These are phyloP conservation scores for Brachyalestes nurse DNA, from an alignment of 2,797 vertebrate genomes.

Conservation along the genomic window DNA sequence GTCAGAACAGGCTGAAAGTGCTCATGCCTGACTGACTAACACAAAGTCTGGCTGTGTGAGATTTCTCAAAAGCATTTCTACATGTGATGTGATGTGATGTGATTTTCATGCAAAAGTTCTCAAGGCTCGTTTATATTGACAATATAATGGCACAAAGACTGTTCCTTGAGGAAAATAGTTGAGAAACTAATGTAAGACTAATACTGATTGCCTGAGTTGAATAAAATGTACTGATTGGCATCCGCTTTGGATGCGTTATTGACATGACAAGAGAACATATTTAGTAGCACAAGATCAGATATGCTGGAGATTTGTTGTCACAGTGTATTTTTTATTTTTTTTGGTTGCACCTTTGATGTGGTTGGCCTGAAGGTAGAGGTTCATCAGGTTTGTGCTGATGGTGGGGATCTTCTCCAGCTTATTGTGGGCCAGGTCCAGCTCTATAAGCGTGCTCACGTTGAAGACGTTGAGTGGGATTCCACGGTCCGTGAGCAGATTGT, in stretches of 20 bases:
- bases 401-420: slow-evolving; percentile 88
- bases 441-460: slow-evolving; percentile 88
- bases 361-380: slow-evolving; percentile 95
- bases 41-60: too few species aligned
- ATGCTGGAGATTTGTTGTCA: neutral
- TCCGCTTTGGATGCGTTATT: neutral
- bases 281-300: neutral
- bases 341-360: slow-evolving; percentile 88
- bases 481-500: slow-evolving; percentile 88
- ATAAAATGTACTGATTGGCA: neutral
- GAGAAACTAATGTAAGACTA: neutral
- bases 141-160: neutral
- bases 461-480: slow-evolving; percentile 89
- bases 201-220: neutral
- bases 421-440: slow-evolving; percentile 95
- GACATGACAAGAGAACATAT: neutral
- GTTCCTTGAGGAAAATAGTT: neutral
- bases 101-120: neutral
- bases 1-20: neutral
- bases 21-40: neutral
- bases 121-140: neutral
- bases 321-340: neutral
- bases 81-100: neutral
- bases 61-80: neutral
- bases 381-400: slow-evolving; percentile 89